phyloP scores from a whole-genome alignment of 2,888 invertebrate genomes.

The Chironomus tentans region DNA sequence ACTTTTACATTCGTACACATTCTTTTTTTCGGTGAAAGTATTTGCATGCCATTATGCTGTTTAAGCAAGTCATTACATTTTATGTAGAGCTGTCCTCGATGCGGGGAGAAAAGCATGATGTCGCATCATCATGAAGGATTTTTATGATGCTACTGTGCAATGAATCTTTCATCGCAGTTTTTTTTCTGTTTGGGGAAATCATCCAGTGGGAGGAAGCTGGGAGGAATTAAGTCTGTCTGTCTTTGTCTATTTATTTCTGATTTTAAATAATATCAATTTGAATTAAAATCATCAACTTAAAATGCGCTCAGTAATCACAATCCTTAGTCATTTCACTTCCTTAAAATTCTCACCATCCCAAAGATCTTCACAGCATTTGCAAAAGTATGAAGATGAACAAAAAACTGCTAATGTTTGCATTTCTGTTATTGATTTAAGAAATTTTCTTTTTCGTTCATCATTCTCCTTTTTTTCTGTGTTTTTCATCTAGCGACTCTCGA shows the following conservation, averaged over 20 bases:
- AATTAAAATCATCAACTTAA: no score
- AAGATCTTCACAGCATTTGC: not conserved
- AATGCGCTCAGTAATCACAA: no score
- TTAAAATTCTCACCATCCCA: not conserved
- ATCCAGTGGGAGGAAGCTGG: not conserved
- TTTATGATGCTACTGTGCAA: not conserved
- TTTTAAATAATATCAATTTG: no score
- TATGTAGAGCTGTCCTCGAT: not conserved
- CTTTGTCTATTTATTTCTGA: no score
- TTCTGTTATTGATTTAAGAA: not conserved
- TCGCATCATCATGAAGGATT: not conserved
- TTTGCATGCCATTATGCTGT: constrained; percentile 20
- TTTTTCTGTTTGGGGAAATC: not conserved
- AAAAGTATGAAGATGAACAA: no score
- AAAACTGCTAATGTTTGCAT: not conserved
- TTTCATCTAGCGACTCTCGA: no score
- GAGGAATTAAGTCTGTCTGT: not conserved
- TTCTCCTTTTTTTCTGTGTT: no score
- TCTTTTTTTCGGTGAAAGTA: constrained; percentile 2
- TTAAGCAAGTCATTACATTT: constrained; percentile 22
- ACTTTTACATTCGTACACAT: not conserved
- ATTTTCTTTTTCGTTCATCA: not conserved
- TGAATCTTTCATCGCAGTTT: not conserved
- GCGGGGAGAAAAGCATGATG: not conserved
- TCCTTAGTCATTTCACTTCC: not conserved